phyloP scores from a whole-genome alignment of 2,797 vertebrate genomes.

The Urosaurus nigricauda region DNA sequence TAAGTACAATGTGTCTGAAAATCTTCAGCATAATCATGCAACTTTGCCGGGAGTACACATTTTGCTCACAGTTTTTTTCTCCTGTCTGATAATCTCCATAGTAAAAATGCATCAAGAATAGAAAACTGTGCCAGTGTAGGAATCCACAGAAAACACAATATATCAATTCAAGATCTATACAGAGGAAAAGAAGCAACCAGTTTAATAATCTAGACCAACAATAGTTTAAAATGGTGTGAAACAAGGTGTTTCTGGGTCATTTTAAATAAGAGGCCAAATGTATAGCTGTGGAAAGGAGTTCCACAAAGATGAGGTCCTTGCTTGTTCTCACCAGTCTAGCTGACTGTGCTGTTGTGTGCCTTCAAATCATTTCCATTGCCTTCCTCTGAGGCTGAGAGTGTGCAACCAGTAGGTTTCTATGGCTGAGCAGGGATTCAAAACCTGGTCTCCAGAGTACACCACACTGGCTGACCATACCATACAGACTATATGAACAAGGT shows the following conservation, averaged over 20 bases:
- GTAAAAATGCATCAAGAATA: neutral
- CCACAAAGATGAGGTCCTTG: neutral
- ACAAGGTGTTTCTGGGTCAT: too few relatives aligned
- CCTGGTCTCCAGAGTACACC: too few relatives aligned
- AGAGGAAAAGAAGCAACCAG: neutral
- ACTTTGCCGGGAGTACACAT: too few relatives aligned
- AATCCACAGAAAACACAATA: neutral
- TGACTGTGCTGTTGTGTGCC: neutral
- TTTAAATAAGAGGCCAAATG: neutral
- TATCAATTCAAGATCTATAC: neutral
- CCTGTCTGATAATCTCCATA: too few relatives aligned
- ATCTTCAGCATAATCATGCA: too few relatives aligned
- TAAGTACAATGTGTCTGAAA: too few relatives aligned
- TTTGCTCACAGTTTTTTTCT: too few relatives aligned
- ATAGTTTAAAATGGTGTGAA: neutral
- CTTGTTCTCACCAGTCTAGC: neutral
- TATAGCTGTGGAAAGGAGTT: neutral
- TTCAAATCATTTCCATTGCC: too few relatives aligned
- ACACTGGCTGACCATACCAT: neutral
- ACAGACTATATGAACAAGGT: neutral
- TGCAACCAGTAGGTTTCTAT: too few relatives aligned
- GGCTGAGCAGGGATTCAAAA: too few relatives aligned
- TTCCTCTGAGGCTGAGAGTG: too few relatives aligned
- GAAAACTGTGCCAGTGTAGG: neutral
- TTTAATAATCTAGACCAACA: neutral